phyloP scores from a whole-genome alignment of 2,113 vertebrate species.

The Podarcis raffonei region DNA sequence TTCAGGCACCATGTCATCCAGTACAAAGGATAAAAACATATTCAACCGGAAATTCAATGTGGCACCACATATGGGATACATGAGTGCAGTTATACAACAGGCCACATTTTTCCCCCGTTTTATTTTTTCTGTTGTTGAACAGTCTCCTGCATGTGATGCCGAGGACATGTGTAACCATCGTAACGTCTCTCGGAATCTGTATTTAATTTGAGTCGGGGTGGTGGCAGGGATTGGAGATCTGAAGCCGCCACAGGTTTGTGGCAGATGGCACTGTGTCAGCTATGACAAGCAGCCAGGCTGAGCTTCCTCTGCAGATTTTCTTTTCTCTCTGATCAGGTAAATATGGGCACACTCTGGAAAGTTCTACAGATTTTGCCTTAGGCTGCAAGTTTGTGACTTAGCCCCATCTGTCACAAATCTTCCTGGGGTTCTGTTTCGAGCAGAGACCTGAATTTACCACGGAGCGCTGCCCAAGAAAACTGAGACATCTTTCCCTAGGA shows the following conservation, averaged over 20 bases:
- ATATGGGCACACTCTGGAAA: slow-evolving; percentile 93
- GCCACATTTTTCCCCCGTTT: slow-evolving; percentile 78
- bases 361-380: slow-evolving; percentile 88
- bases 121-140: slow-evolving; percentile 67
- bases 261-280: slow-evolving; percentile 98
- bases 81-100: slow-evolving; percentile 91
- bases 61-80: slow-evolving; percentile 97
- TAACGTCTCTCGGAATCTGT: slow-evolving; percentile 88
- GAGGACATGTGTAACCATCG: slow-evolving; percentile 94
- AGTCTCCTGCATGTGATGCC: slow-evolving; percentile 89
- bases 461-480: slow-evolving; percentile 88
- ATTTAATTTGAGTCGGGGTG: slow-evolving; percentile 90
- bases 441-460: slow-evolving; percentile 84
- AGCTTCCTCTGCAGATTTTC: slow-evolving; percentile 91
- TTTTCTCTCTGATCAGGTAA: slow-evolving; percentile 95
- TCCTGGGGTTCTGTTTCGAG: slow-evolving; percentile 85
- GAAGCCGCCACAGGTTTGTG: slow-evolving; percentile 95
- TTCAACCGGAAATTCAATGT: slow-evolving; percentile 93
- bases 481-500: slow-evolving; percentile 83
- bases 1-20: slow-evolving; percentile 85
- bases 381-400: slow-evolving; percentile 96
- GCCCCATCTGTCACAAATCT: slow-evolving; percentile 97
- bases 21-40: slow-evolving; percentile 88
- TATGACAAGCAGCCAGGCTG: slow-evolving; percentile 94
- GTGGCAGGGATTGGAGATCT: slow-evolving; percentile 85